Evolutionary conservation across 2,888 invertebrate species (phyloP), one percentile per base, ranked within the genome.

Genomic region (Meloe dianella): DNA sequence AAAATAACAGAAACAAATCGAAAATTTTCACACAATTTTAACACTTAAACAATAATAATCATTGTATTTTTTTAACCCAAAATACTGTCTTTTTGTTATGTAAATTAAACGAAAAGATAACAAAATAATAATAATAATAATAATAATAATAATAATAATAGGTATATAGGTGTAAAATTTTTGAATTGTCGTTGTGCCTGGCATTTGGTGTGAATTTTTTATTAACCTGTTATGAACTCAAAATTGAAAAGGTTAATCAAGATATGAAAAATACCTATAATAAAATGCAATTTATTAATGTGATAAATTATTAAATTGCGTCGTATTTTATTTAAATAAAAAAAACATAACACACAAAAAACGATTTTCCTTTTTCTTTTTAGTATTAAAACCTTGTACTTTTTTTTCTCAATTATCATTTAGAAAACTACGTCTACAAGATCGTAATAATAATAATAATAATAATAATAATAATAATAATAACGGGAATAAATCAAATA

Each of bases 231-330:
- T 73, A 64, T 70, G 68, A 69, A 72, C 68, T 67, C 67, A 57
- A 60, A 35, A 12, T 54, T 67, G 66, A 71, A 74, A 74, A 74
- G 74, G 74, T 75, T 73, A 73, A 75, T 73, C 71, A 67, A 67
- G 68, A 69, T 71, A 71, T 67, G 69, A 69, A 73, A 73, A 73
- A 71, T 71, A n/a, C n/a, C n/a, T n/a, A 62, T 66, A 72, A 72
- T 41, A 47, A 47, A 57, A 67, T 67, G 24, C 64, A 61, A 51
- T 61, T 64, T 67, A 61, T 22, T 61, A 61, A 62, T 51, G n/a
- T 17, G 20, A 35, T 62, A 56, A 35, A 41, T 32, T 27, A 47
- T 32, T 30, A 35, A 62, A 57, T 30, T 54, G 35, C 62, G 27
- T 20, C 54, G 24, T 24, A 62, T 56, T 24, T 56, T 62, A 12